Percentiles rank a stretch among this genome's conserved stretches.
phyloP scores from a whole-genome alignment of 2,113 vertebrate genomes.

The Asarcornis scutulata region DNA sequence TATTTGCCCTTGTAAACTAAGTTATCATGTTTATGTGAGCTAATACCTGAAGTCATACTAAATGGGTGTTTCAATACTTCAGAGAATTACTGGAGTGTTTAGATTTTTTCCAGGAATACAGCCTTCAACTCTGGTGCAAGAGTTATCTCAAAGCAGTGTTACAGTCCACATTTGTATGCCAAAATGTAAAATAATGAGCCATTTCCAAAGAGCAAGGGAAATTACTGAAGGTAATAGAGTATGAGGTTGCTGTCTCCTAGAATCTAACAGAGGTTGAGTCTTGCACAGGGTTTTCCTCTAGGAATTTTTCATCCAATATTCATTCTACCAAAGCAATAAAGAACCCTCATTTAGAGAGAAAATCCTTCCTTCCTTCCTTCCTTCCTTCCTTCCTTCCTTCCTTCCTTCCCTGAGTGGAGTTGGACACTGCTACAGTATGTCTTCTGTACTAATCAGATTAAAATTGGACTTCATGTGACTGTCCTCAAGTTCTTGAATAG shows the following conservation, averaged over 20 bases:
- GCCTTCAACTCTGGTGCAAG: background rate
- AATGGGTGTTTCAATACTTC: background rate
- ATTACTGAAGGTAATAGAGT: background rate
- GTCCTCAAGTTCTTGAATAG: background rate
- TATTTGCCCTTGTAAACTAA: background rate
- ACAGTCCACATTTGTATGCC: background rate
- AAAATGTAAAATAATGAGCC: slow-evolving; percentile 13
- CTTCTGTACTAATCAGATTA: background rate
- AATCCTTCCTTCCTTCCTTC: background rate
- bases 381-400: no score
- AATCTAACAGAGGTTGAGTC: background rate
- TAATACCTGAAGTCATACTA: background rate
- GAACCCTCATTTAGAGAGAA: background rate
- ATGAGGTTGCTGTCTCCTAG: background rate
- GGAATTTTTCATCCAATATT: background rate
- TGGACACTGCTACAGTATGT: background rate
- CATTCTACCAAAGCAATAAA: background rate
- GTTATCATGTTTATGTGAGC: background rate
- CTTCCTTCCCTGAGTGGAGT: background rate
- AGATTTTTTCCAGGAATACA: slow-evolving; percentile 1
- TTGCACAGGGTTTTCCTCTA: background rate
- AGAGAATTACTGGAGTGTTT: background rate
- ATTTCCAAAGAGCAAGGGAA: slow-evolving; percentile 6
- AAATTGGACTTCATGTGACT: background rate
- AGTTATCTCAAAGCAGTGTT: slow-evolving; percentile 16